A percentile compares a stretch with the other conserved stretches of the same genome.
Conservation (phyloP, 2,888 invertebrate genomes). For the Leptopilina syphax region DNA sequence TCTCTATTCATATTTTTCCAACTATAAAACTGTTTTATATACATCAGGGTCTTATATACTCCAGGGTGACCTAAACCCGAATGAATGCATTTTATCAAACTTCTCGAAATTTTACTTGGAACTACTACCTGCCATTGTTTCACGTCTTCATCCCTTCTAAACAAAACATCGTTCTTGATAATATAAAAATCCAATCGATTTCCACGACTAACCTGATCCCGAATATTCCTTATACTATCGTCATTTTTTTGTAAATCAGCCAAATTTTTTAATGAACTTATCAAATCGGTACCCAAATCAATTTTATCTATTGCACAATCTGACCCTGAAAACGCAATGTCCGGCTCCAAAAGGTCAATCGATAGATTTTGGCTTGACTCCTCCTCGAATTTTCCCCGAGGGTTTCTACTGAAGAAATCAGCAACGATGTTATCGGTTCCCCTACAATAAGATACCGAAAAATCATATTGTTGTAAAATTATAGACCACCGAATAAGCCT, state of each 20-base stretch:
- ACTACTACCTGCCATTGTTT: slow-evolving; percentile 28
- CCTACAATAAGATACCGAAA: slow-evolving; percentile 52
- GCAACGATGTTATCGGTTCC: slow-evolving; percentile 57
- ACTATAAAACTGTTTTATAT: background rate
- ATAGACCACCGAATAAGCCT: slow-evolving; percentile 61
- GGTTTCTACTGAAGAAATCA: background rate
- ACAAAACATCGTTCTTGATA: background rate
- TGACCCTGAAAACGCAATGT: background rate
- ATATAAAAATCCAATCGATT: background rate
- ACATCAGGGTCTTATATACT: background rate
- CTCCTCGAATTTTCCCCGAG: slow-evolving; percentile 41
- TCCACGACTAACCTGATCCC: background rate
- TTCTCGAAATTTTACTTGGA: slow-evolving; percentile 19
- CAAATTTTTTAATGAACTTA: background rate
- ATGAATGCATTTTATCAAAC: background rate
- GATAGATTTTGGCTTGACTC: background rate
- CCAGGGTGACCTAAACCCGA: slow-evolving; percentile 39
- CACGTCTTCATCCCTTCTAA: background rate
- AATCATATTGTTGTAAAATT: slow-evolving; percentile 60
- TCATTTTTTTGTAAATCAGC: background rate
- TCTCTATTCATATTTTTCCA: slow-evolving; percentile 15
- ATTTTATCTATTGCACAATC: background rate
- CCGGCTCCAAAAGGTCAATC: background rate
- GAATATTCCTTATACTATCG: background rate
- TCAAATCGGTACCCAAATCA: background rate